phyloP scores from a whole-genome alignment of 2,113 vertebrate species.

The Miniopterus natalensis region DNA sequence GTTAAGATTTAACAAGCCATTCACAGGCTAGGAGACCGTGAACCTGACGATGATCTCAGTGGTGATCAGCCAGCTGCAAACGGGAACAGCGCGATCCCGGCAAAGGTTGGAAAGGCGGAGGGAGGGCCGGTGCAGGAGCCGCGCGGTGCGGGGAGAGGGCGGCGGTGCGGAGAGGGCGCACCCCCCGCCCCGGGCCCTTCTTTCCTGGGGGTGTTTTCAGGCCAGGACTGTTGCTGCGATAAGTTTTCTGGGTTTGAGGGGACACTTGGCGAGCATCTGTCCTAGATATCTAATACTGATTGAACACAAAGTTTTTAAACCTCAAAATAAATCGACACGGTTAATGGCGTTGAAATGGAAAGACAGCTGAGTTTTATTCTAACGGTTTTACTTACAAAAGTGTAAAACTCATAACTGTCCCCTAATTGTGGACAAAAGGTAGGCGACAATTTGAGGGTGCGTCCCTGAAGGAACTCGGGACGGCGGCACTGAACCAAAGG shows the following conservation, averaged over 20 bases:
- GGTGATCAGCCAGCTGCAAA: neutral
- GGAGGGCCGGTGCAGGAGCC: fast-evolving
- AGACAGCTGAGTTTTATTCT: neutral
- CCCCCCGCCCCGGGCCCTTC: too few species aligned
- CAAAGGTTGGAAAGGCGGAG: neutral
- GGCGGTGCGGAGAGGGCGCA: too few species aligned
- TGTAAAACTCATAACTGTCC: neutral
- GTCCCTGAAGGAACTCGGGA: fast-evolving
- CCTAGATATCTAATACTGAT: neutral
- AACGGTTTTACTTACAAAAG: neutral
- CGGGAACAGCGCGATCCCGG: too few species aligned
- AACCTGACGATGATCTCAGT: neutral
- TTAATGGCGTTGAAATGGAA: neutral
- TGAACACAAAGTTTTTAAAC: neutral
- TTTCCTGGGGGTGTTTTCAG: neutral
- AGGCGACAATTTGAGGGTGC: neutral
- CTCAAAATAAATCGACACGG: neutral
- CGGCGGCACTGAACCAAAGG: fast-evolving
- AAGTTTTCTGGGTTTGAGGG: neutral
- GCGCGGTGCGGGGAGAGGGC: too few species aligned
- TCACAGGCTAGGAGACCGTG: neutral
- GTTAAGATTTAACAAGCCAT: neutral
- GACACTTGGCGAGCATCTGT: neutral
- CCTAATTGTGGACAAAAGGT: neutral
- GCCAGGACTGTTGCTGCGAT: neutral